Conservation (phyloP, 2,113 vertebrate genomes). For the Grammomys dolichurus region DNA sequence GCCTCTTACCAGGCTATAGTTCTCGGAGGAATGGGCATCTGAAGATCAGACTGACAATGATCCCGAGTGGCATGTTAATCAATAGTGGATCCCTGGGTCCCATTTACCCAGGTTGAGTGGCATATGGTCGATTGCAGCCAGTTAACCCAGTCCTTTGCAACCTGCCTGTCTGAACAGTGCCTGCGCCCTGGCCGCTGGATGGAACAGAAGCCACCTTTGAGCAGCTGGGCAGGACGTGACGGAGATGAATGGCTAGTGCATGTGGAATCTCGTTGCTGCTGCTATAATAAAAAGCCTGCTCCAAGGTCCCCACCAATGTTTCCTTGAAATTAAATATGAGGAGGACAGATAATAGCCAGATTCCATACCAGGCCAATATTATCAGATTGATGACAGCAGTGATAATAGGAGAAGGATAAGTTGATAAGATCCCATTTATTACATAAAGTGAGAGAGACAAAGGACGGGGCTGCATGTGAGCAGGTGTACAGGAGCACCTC, state of each 20-base stretch:
- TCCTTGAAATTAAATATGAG: slow-evolving; percentile 90
- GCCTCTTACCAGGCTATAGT: background rate
- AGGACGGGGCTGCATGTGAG: slow-evolving; percentile 79
- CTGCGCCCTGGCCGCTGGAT: slow-evolving; percentile 82
- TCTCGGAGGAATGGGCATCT: slow-evolving; percentile 39
- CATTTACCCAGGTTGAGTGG: slow-evolving; percentile 48
- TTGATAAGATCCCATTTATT: slow-evolving; percentile 90
- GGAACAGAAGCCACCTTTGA: slow-evolving; percentile 83
- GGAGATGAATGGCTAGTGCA: slow-evolving; percentile 90
- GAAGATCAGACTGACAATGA: background rate
- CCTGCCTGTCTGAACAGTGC: slow-evolving; percentile 75
- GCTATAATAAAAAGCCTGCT: slow-evolving; percentile 90
- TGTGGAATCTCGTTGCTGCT: slow-evolving; percentile 86
- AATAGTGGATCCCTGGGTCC: background rate
- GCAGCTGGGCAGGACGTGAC: slow-evolving; percentile 86
- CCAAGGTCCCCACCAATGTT: slow-evolving; percentile 84
- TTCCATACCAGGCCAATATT: slow-evolving; percentile 87
- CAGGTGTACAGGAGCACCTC: slow-evolving; percentile 33
- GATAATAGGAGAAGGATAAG: slow-evolving; percentile 89
- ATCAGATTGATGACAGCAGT: slow-evolving; percentile 90
- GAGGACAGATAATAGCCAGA: slow-evolving; percentile 86
- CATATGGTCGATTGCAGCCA: slow-evolving; percentile 30
- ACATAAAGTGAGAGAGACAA: slow-evolving; percentile 82
- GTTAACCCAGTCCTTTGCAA: slow-evolving; percentile 62
- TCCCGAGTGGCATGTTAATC: slow-evolving; percentile 34